A percentile compares a stretch with the other conserved stretches of the same genome.
phyloP scores from a whole-genome alignment of 2,113 vertebrate species.

The Cyphomyrus discorhynchus region DNA sequence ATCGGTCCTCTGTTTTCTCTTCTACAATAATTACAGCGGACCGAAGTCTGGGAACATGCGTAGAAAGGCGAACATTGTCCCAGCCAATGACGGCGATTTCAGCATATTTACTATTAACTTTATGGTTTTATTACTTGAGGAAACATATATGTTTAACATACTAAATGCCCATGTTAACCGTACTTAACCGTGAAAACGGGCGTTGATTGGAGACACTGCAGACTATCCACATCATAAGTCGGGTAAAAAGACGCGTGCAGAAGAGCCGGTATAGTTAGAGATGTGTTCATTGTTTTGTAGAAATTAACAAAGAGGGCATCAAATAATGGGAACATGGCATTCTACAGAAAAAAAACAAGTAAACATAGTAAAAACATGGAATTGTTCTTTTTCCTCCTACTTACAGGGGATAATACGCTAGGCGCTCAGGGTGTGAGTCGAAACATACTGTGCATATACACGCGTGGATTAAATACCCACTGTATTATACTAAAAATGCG shows the following conservation, averaged over 20 bases:
- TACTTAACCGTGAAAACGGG: background rate
- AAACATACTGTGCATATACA: background rate
- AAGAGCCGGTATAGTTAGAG: background rate
- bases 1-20: background rate
- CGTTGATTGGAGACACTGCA: background rate
- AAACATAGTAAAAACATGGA: background rate
- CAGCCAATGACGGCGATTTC: background rate
- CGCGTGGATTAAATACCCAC: background rate
- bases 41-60: background rate
- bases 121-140: background rate
- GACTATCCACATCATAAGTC: background rate
- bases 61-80: background rate
- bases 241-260: background rate
- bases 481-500: background rate
- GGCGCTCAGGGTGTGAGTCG: background rate
- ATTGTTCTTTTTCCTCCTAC: background rate
- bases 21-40: background rate
- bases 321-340: background rate
- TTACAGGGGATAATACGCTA: background rate
- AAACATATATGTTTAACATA: background rate
- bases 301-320: background rate
- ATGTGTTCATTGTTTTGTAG: background rate
- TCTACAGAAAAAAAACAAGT: background rate
- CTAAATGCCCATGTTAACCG: background rate
- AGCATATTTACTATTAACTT: background rate